These are phyloP conservation scores for Arizona elegans DNA, from an alignment of 2,113 vertebrate genomes.

Conservation along the genomic window DNA sequence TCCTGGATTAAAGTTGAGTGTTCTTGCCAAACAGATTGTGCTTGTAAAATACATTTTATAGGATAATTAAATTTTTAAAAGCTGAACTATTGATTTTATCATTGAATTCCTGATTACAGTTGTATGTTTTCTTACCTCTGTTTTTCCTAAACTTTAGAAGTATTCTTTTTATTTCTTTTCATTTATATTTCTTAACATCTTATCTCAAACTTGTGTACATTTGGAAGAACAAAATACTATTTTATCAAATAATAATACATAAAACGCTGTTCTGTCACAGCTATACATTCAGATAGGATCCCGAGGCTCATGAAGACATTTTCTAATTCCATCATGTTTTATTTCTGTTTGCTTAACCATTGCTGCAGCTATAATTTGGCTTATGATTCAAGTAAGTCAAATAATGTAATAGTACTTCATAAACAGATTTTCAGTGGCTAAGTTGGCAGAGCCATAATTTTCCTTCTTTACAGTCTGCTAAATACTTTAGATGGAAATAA, in stretches of 20 bases:
- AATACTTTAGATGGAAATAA: conserved; percentile 10
- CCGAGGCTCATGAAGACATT: conserved; percentile 23
- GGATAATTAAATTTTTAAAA: neutral
- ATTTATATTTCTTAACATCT: neutral
- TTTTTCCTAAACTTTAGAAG: conserved; percentile 18
- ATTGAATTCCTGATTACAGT: neutral
- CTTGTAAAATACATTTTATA: neutral
- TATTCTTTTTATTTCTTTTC: conserved; percentile 14
- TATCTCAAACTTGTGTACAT: conserved; percentile 10
- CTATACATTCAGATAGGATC: conserved; percentile 38
- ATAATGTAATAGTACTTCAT: neutral
- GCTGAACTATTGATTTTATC: neutral
- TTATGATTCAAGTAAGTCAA: conserved; percentile 41
- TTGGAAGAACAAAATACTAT: conserved; percentile 25
- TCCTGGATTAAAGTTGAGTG: neutral
- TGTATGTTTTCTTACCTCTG: neutral
- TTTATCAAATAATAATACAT: conserved; percentile 40
- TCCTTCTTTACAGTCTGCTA: neutral
- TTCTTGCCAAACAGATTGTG: neutral
- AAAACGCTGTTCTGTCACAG: conserved; percentile 27
- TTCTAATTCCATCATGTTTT: conserved; percentile 34
- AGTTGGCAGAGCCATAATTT: neutral
- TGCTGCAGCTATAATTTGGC: conserved; percentile 30
- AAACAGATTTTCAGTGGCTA: conserved; percentile 16
- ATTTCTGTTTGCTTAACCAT: conserved; percentile 38